phyloP scores from a whole-genome alignment of 2,797 vertebrate genomes.

The Botia kubotai region DNA sequence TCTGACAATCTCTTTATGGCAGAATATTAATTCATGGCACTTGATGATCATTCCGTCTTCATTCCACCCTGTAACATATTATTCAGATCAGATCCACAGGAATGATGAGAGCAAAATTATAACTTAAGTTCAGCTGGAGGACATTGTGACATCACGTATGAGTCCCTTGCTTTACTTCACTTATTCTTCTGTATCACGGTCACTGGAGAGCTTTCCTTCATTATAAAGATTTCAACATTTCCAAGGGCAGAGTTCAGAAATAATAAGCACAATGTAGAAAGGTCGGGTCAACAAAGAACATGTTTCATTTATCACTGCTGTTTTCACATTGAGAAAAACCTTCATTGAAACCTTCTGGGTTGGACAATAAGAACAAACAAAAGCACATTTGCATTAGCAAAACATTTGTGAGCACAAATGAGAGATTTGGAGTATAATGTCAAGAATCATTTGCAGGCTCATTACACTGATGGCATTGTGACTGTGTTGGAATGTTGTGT shows the following conservation, averaged over 20 bases:
- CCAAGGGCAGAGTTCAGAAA: background rate
- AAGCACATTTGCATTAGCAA: constrained; percentile 13
- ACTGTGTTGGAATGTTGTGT: constrained; percentile 39
- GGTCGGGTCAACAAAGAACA: background rate
- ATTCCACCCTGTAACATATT: constrained; percentile 45
- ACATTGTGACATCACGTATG: background rate
- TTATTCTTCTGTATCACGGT: constrained; percentile 25
- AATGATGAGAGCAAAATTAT: constrained; percentile 43
- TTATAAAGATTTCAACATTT: background rate
- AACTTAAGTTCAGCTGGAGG: constrained; percentile 21
- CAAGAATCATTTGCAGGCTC: constrained; percentile 57
- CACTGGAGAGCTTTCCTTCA: background rate
- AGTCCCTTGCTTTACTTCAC: background rate
- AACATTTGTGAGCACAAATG: constrained; percentile 9
- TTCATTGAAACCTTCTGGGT: background rate
- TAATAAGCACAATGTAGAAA: background rate
- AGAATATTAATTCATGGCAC: constrained; percentile 26
- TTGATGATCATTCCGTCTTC: constrained; percentile 23
- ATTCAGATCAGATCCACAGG: constrained; percentile 47
- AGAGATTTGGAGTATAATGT: constrained; percentile 24
- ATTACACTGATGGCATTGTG: constrained; percentile 60
- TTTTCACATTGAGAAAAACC: background rate
- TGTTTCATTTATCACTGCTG: background rate
- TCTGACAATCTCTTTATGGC: background rate
- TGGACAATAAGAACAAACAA: constrained; percentile 18